Conservation (phyloP, 1,140 invertebrate species). For the Drosophila nigrodunni region DNA sequence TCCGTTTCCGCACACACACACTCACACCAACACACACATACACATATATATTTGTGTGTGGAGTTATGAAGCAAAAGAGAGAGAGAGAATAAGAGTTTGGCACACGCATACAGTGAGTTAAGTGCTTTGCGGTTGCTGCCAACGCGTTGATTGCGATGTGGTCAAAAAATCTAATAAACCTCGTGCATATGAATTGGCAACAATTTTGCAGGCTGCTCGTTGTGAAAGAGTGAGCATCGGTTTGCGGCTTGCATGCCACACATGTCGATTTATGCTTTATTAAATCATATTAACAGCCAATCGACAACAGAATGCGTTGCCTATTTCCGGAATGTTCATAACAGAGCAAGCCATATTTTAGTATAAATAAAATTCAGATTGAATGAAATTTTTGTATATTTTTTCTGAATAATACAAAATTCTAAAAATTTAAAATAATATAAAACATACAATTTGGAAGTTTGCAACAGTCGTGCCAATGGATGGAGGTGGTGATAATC, state of each 20-base stretch:
- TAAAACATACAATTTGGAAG: slow-evolving; percentile 5
- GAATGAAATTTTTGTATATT: slow-evolving; percentile 2
- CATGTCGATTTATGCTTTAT: slow-evolving; percentile 50
- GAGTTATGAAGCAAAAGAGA: not conserved
- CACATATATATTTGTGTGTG: not conserved
- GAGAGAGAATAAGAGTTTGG: not conserved
- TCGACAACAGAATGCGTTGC: slow-evolving; percentile 26
- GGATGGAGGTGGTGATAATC: slow-evolving; percentile 69
- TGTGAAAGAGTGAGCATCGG: too few species aligned
- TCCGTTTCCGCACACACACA: slow-evolving; percentile 55
- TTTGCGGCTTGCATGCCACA: slow-evolving; percentile 2
- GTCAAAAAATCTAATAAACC: slow-evolving; percentile 71
- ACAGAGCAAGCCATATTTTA: slow-evolving; percentile 34
- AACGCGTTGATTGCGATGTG: slow-evolving; percentile 62
- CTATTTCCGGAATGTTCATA: slow-evolving; percentile 50
- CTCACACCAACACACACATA: not conserved
- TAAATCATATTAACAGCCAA: slow-evolving; percentile 72
- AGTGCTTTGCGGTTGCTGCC: slow-evolving; percentile 69
- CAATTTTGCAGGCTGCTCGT: not conserved
- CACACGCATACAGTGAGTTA: slow-evolving; percentile 54
- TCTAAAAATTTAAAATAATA: slow-evolving; percentile 15
- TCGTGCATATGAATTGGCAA: slow-evolving; percentile 37
- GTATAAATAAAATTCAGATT: slow-evolving; percentile 15
- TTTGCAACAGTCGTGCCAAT: slow-evolving; percentile 26
- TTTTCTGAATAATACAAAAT: not conserved